A percentile compares a stretch with the other conserved stretches of the same genome.
phyloP scores from a whole-genome alignment of 2,113 vertebrate species.

The Misgurnus anguillicaudatus region DNA sequence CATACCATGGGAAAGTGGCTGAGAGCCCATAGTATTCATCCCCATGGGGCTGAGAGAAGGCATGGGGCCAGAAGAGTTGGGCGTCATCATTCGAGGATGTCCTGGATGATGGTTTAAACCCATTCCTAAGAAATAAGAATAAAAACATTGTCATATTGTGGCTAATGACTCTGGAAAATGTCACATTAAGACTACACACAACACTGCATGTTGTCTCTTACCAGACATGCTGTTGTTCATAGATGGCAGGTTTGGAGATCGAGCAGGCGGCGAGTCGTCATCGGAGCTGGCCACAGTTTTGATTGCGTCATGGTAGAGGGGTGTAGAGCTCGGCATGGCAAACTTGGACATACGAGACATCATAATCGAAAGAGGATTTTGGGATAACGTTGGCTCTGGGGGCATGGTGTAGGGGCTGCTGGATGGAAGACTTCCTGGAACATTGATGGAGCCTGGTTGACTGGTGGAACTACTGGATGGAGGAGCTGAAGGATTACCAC shows the following conservation, averaged over 20 bases:
- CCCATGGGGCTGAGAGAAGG: constrained; percentile 97
- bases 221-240: constrained; percentile 92
- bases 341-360: constrained; percentile 99
- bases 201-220: constrained; percentile 62
- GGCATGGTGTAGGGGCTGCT: constrained; percentile 96
- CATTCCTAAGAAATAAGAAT: constrained; percentile 79
- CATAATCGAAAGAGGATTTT: constrained; percentile 99
- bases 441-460: constrained; percentile 72
- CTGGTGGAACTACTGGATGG: constrained; percentile 85
- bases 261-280: constrained; percentile 95
- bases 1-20: constrained; percentile 93
- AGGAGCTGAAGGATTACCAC: constrained; percentile 87
- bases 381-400: constrained; percentile 95
- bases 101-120: constrained; percentile 91
- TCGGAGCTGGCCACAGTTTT: constrained; percentile 99
- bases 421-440: constrained; percentile 87
- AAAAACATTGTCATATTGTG: constrained; percentile 14
- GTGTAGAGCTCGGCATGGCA: constrained; percentile 98
- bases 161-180: constrained; percentile 17
- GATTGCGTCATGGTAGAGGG: constrained; percentile 98
- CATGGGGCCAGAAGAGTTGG: constrained; percentile 91
- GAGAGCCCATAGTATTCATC: constrained; percentile 87
- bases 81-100: constrained; percentile 92
- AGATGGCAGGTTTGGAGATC: constrained; percentile 94
- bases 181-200: background rate